Base-by-base conservation (phyloP, 2,797 vertebrate genomes). In the Sardinella longiceps region DNA sequence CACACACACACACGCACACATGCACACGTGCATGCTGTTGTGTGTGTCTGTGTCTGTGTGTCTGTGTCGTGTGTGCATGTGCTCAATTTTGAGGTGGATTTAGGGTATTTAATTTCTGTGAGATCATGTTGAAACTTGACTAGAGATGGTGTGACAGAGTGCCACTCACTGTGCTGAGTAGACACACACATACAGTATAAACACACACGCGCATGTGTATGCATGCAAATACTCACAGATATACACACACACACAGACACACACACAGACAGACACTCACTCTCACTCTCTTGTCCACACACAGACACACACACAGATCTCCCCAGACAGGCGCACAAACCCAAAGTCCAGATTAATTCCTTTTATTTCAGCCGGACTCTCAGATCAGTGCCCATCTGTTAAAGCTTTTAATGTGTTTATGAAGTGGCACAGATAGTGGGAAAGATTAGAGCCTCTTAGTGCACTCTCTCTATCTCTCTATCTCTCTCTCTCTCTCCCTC, bases 371-470 rank as follows among this genome's bases (percentile, higher is more conserved):
- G 30, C 66, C 25, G 10, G 28, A 48, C n/a, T 50, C 43, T 74
- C 48, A 63, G 25, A 63, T 74, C 50, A 56, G 46, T 85, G 48
- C 46, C 3, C 86, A 53, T 88, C 46, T 83, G 84, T 87, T 85
- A 81, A 80, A 53, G 18, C 37, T 83, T 86, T 53, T 86, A 86
- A 85, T 80, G 53, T 63, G 83, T 86, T 70, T 30, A 85, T 86
- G 10, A 87, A 80, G 85, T 83, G 39, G 39, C 51, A 3, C 3
- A 5, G 81, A 37, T 30, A 25, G 70, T 80, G 81, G 82, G 85
- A 66, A 46, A 45, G 66, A 74, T 74, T 74, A 74, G 66, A 30
- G 66, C 60, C 60, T 30, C 25, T 51, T 43, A 63, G 39, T 43
- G 43, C 4, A 28, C 45, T 84, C 60, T 45, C 28, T 0, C 46